Evolutionary conservation across 2,888 invertebrate genomes (phyloP).

Genomic region (Achlya flavicornis): DNA sequence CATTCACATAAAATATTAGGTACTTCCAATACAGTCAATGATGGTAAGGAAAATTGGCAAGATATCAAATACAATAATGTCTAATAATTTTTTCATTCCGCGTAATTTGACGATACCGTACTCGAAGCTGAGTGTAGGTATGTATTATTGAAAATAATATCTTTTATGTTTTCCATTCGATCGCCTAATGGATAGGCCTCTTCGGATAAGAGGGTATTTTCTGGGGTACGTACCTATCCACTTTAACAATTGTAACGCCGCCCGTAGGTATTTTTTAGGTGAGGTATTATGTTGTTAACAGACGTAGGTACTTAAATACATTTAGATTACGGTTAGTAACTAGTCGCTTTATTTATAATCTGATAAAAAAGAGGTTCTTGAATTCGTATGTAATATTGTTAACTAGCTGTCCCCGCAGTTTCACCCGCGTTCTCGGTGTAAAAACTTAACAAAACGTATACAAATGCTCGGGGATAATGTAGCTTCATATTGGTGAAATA

Average conservation of each 20-base stretch:
- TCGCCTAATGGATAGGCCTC: slow-evolving; percentile 7
- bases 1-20: slow-evolving; percentile 51
- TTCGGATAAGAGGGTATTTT: slow-evolving; percentile 3
- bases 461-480: too few relatives aligned
- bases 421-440: too few relatives aligned
- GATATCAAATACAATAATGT: slow-evolving; percentile 32
- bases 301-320: neutral
- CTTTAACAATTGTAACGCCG: neutral
- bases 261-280: neutral
- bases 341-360: too few relatives aligned
- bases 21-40: slow-evolving; percentile 37
- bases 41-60: slow-evolving; percentile 19
- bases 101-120: slow-evolving; percentile 28
- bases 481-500: too few relatives aligned
- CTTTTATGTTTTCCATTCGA: slow-evolving; percentile 10
- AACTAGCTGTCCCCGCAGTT: too few relatives aligned
- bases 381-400: too few relatives aligned
- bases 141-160: slow-evolving; percentile 23
- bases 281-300: neutral
- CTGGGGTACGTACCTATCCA: neutral
- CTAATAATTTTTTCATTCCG: slow-evolving; percentile 26
- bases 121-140: slow-evolving; percentile 15
- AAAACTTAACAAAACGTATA: too few relatives aligned
- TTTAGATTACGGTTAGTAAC: neutral
- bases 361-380: too few relatives aligned